A percentile compares a stretch with the other conserved stretches of the same genome.
phyloP scores from a whole-genome alignment of 2,113 vertebrate genomes.

The Alosa alosa region DNA sequence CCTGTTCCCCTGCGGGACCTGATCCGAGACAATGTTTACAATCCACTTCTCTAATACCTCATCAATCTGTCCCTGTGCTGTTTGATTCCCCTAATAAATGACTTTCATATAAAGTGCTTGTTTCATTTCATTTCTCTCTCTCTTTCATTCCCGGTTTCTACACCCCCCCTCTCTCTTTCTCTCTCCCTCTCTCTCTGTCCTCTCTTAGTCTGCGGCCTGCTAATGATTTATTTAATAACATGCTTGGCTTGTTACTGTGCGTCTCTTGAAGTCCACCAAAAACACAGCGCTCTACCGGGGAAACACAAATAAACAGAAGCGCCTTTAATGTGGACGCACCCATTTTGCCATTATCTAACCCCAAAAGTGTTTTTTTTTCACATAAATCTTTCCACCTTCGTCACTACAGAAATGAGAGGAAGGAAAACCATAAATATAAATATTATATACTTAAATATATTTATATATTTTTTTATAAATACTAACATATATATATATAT shows the following conservation, averaged over 20 bases:
- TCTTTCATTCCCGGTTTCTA: constrained; percentile 50
- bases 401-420: neutral
- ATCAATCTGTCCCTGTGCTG: constrained; percentile 60
- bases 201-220: constrained; percentile 47
- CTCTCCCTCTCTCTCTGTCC: neutral
- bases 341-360: constrained; percentile 37
- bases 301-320: constrained; percentile 41
- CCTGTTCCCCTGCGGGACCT: constrained; percentile 52
- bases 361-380: constrained; percentile 30
- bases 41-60: constrained; percentile 60
- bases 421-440: neutral
- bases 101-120: constrained; percentile 58
- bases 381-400: neutral
- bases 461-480: neutral
- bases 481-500: neutral
- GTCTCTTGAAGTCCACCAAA: constrained; percentile 45
- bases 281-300: constrained; percentile 34
- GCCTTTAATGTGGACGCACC: constrained; percentile 28
- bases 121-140: constrained; percentile 59
- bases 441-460: neutral
- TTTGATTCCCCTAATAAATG: constrained; percentile 60
- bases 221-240: constrained; percentile 65
- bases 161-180: constrained; percentile 43
- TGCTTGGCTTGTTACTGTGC: constrained; percentile 49
- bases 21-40: constrained; percentile 65